Evolutionary conservation across 2,888 invertebrate genomes (phyloP).

Genomic region (Chrysolina haemoptera): DNA sequence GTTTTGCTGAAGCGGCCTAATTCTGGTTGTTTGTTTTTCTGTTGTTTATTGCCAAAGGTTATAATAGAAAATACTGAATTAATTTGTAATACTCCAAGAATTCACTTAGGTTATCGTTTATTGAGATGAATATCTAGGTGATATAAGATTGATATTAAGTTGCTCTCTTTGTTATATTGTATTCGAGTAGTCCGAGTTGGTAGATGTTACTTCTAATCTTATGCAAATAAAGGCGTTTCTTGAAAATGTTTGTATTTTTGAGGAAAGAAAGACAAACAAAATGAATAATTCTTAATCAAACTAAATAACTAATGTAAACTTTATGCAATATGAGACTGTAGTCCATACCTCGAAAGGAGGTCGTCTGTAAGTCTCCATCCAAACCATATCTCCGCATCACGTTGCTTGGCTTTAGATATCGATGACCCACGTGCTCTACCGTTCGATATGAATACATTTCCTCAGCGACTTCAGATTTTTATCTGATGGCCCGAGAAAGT

Average conservation of each 20-base stretch:
- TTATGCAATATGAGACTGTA: too few species aligned
- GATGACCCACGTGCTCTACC: too few species aligned
- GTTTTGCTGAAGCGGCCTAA: conserved; percentile 83
- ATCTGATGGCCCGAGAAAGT: too few species aligned
- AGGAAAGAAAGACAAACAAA: not conserved
- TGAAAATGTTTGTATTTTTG: not conserved
- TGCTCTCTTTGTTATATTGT: conserved; percentile 16
- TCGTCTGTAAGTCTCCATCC: too few species aligned
- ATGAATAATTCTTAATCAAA: too few species aligned
- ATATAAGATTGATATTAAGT: not conserved
- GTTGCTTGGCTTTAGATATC: too few species aligned
- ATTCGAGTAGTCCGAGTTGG: not conserved
- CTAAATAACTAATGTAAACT: too few species aligned
- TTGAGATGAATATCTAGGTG: not conserved
- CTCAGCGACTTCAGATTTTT: too few species aligned
- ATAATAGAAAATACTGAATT: not conserved
- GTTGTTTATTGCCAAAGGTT: not conserved
- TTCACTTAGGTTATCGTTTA: not conserved
- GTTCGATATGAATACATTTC: too few species aligned
- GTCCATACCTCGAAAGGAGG: too few species aligned
- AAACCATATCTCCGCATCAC: too few species aligned
- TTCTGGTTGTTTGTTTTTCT: not conserved
- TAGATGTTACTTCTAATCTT: not conserved
- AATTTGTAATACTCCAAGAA: not conserved
- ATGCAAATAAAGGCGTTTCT: not conserved